Evolutionary conservation across 2,888 invertebrate species (phyloP).

Genomic region (Gastracanthus pulcherrimus): DNA sequence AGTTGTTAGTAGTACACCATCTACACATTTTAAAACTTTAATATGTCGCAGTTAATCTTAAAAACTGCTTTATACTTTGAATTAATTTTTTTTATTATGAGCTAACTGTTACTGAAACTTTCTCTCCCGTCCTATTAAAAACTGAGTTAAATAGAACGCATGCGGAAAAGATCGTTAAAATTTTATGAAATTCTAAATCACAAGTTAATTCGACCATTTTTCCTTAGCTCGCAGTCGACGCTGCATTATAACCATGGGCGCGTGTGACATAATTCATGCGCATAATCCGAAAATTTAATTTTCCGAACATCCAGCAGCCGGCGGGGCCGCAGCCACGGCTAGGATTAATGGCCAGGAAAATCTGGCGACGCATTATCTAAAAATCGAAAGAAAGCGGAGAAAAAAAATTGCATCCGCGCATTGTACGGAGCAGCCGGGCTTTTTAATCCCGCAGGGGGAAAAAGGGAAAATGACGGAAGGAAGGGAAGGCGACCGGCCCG

Average conservation of each 20-base stretch:
- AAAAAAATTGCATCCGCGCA: not conserved
- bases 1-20: too few relatives aligned
- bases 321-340: not conserved
- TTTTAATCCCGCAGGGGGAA: not conserved
- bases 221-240: not conserved
- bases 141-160: not conserved
- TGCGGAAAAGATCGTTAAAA: not conserved
- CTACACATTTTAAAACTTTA: too few relatives aligned
- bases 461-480: not conserved
- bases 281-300: constrained; percentile 39
- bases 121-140: too few relatives aligned
- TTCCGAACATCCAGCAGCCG: constrained; percentile 15
- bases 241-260: not conserved
- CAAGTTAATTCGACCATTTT: not conserved
- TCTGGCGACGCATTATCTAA: constrained; percentile 9
- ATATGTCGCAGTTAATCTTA: too few relatives aligned
- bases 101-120: too few relatives aligned
- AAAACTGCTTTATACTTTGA: too few relatives aligned
- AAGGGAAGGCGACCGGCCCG: not conserved
- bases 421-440: not conserved
- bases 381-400: constrained; percentile 3
- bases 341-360: constrained; percentile 38
- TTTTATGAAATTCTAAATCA: not conserved
- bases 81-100: too few relatives aligned
- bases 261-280: constrained; percentile 29